These are phyloP conservation scores for Ophion ventricosus DNA, from an alignment of 2,888 invertebrate species.

Conservation along the genomic window DNA sequence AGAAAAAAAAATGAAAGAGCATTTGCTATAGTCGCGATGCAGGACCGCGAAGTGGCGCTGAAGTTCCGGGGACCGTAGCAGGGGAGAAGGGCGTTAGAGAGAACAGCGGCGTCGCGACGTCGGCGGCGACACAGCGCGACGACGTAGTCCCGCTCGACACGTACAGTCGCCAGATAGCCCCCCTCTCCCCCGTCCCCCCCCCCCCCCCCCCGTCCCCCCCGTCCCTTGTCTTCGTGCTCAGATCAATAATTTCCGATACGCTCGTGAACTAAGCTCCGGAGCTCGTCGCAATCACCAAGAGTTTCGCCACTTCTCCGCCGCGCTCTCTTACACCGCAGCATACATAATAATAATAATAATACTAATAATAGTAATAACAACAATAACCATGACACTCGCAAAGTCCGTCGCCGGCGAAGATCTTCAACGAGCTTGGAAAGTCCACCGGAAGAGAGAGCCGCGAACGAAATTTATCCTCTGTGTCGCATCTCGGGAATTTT, in stretches of 20 bases:
- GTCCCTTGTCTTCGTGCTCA: conserved; percentile 58
- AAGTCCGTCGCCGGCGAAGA: not conserved
- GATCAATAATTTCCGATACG: conserved; percentile 80
- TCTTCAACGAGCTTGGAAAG: conserved; percentile 15
- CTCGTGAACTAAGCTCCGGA: conserved; percentile 59
- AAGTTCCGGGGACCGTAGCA: conserved; percentile 66
- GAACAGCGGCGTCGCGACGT: conserved; percentile 74
- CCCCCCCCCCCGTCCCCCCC: too few species aligned
- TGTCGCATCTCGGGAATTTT: not conserved
- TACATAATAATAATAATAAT: conserved; percentile 12
- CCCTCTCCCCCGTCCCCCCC: too few species aligned
- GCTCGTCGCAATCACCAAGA: conserved; percentile 46
- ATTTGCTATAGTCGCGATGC: not conserved
- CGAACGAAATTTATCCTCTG: conserved; percentile 15
- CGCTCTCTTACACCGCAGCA: conserved; percentile 2
- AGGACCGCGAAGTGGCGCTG: conserved; percentile 35
- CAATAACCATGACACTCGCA: not conserved
- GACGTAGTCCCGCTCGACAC: conserved; percentile 55
- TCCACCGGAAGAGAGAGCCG: not conserved
- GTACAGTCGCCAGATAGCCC: conserved; percentile 58
- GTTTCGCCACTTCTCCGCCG: conserved; percentile 34
- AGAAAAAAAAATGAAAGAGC: not conserved
- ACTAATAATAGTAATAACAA: conserved; percentile 21
- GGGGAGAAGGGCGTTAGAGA: conserved; percentile 80
- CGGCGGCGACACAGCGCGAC: conserved; percentile 43